phyloP scores from a whole-genome alignment of 2,797 vertebrate genomes.

The Fringilla coelebs region DNA sequence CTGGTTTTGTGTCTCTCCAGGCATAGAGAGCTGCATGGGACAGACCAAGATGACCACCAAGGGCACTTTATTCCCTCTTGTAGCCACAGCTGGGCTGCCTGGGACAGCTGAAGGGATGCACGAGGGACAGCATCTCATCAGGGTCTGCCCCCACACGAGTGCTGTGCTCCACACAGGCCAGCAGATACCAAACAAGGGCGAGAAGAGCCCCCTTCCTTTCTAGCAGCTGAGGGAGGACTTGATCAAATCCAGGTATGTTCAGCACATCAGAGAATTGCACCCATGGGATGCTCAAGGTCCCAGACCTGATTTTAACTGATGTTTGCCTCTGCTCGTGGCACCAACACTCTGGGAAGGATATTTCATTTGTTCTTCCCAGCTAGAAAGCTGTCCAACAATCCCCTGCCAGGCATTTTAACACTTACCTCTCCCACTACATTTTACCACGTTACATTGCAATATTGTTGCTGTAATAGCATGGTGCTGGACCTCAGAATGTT shows the following conservation, averaged over 20 bases:
- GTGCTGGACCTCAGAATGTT: background rate
- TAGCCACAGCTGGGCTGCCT: background rate
- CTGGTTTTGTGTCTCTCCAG: background rate
- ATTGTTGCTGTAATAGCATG: background rate
- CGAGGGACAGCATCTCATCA: fast-evolving
- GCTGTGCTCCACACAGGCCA: background rate
- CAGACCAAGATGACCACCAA: background rate
- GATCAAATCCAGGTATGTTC: background rate
- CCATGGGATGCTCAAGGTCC: background rate
- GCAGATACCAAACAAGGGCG: background rate
- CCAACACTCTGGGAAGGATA: background rate
- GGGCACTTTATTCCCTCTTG: background rate
- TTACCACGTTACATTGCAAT: background rate
- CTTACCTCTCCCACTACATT: background rate
- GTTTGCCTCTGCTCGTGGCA: background rate
- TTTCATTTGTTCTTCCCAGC: background rate
- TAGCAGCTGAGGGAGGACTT: fast-evolving
- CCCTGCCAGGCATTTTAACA: background rate
- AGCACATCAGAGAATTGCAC: background rate
- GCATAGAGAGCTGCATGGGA: background rate
- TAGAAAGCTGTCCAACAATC: background rate
- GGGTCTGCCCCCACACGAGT: background rate
- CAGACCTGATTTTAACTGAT: background rate
- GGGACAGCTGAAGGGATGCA: background rate
- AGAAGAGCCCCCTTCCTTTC: background rate